Conservation (phyloP, 2,888 invertebrate species). For the Nymphalis c-album region DNA sequence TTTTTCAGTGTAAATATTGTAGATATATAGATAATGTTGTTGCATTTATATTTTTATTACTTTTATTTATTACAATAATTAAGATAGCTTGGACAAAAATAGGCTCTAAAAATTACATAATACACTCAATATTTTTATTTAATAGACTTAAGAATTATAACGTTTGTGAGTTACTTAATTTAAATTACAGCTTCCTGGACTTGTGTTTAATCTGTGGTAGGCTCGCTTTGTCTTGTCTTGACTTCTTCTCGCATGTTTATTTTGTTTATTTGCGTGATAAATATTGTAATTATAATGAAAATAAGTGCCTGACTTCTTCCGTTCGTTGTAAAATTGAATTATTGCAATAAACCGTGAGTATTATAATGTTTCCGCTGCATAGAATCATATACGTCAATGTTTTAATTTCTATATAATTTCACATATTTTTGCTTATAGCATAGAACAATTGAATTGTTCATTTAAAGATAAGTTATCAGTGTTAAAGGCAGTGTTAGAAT, state of each 20-base stretch:
- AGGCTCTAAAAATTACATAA: neutral
- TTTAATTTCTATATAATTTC: conserved; percentile 17
- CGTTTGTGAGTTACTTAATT: neutral
- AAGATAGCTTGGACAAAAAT: neutral
- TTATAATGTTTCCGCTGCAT: conserved; percentile 11
- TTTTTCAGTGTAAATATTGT: too few relatives aligned
- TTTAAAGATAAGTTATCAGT: conserved; percentile 31
- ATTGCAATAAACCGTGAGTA: conserved; percentile 43
- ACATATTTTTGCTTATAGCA: conserved; percentile 17
- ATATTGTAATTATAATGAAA: conserved; percentile 35
- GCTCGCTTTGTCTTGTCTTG: conserved; percentile 36
- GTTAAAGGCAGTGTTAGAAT: conserved; percentile 2
- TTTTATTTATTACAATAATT: too few relatives aligned
- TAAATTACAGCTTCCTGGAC: conserved; percentile 11
- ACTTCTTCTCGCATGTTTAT: conserved; percentile 37
- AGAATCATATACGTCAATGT: conserved; percentile 6
- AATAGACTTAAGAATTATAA: neutral
- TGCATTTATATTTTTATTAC: too few relatives aligned
- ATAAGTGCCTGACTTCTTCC: conserved; percentile 35
- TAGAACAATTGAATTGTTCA: conserved; percentile 24
- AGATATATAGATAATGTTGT: too few relatives aligned
- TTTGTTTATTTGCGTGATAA: conserved; percentile 36
- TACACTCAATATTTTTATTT: neutral
- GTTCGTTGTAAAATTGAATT: conserved; percentile 30
- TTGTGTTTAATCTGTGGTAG: conserved; percentile 29